Percentiles rank a stretch among this genome's conserved stretches.
Conservation (phyloP, 2,888 invertebrate genomes). For the Eilema griseolum region DNA sequence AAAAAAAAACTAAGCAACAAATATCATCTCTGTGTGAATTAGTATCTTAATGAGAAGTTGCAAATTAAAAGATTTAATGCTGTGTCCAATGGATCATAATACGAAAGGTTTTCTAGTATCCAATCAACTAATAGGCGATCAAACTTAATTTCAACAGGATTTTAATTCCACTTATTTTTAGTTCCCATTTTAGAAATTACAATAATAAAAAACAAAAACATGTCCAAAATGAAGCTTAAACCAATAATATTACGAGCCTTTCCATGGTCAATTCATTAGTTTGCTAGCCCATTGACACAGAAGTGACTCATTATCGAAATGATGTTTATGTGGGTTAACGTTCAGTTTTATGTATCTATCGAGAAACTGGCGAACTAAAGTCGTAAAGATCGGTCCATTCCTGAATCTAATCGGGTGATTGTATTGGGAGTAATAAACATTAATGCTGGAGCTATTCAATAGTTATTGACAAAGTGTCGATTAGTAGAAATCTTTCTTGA, state of each 20-base stretch:
- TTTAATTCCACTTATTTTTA: background rate
- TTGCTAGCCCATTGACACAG: conserved; percentile 32
- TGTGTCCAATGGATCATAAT: background rate
- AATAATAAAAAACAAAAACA: background rate
- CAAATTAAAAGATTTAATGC: background rate
- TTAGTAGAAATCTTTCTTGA: conserved; percentile 6
- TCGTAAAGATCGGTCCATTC: conserved; percentile 12
- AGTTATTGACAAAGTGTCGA: conserved; percentile 6
- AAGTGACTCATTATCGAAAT: conserved; percentile 31
- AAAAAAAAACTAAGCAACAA: background rate
- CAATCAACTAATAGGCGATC: background rate
- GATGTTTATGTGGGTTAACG: conserved; percentile 49
- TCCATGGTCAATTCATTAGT: conserved; percentile 27
- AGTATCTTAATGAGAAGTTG: background rate
- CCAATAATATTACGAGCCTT: background rate
- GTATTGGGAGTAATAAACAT: conserved; percentile 27
- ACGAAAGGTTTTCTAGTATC: background rate
- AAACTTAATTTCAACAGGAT: background rate
- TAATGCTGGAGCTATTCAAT: conserved; percentile 19
- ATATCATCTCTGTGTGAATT: background rate
- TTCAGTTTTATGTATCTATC: conserved; percentile 7
- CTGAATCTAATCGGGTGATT: conserved; percentile 24
- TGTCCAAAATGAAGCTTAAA: background rate
- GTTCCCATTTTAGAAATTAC: background rate
- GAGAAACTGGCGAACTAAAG: conserved; percentile 14